Conservation (phyloP, 2,888 invertebrate species). For the Tuberolachnus salignus region DNA sequence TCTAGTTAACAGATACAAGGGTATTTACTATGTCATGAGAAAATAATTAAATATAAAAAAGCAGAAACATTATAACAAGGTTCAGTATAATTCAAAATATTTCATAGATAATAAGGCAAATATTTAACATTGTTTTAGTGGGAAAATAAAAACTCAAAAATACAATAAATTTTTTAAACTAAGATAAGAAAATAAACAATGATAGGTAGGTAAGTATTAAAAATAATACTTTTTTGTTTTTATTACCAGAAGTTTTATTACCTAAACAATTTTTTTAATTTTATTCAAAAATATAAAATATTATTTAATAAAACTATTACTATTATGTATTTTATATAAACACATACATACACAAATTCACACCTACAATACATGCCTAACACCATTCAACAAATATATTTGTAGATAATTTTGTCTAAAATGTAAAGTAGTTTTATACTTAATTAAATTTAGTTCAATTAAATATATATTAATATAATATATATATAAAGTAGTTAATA, state of each 20-base stretch:
- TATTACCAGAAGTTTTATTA: neutral
- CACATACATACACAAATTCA: no score
- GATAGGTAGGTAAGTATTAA: neutral
- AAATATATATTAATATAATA: no score
- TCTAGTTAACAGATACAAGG: no score
- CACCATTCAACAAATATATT: neutral
- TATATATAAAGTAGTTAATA: no score
- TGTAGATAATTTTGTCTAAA: neutral
- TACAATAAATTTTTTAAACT: neutral
- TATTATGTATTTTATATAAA: no score
- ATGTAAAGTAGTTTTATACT: neutral
- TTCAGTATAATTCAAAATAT: neutral
- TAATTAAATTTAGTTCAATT: no score
- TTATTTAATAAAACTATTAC: no score
- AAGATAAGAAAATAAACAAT: neutral
- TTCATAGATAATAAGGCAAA: neutral
- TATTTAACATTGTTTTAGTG: neutral
- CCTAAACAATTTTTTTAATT: neutral
- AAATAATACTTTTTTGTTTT: constrained; percentile 13
- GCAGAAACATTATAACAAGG: neutral
- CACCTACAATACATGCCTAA: no score
- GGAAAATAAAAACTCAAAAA: neutral
- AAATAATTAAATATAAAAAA: neutral
- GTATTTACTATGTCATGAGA: neutral
- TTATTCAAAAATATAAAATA: neutral